A percentile compares a stretch with the other conserved stretches of the same genome.
Evolutionary conservation across 2,888 invertebrate species (phyloP).

Genomic region (Torymus aiolomorphi): DNA sequence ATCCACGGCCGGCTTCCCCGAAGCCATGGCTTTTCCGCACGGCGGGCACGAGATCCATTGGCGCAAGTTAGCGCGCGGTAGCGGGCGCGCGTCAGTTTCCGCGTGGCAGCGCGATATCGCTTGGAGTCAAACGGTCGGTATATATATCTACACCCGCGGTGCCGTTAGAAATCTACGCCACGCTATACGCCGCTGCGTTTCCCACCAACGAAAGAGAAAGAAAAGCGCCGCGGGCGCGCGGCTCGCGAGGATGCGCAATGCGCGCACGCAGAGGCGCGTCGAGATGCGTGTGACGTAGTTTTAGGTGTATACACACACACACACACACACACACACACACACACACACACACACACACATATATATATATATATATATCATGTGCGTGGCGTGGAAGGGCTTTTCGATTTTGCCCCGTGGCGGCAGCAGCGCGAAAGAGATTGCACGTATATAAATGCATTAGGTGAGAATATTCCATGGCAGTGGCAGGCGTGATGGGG

Average conservation of each 20-base stretch:
- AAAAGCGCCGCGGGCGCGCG: constrained; percentile 15
- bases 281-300: too few relatives aligned
- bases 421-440: too few relatives aligned
- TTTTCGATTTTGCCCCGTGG: too few relatives aligned
- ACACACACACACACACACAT: too few relatives aligned
- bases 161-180: constrained; percentile 48
- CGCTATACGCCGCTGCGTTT: constrained; percentile 26
- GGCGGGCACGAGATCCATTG: not conserved
- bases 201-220: constrained; percentile 29
- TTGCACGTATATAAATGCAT: too few relatives aligned
- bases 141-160: constrained; percentile 1
- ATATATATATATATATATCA: too few relatives aligned
- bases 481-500: too few relatives aligned
- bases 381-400: too few relatives aligned
- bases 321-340: too few relatives aligned
- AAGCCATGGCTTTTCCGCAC: not conserved
- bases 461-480: too few relatives aligned
- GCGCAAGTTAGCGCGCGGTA: not conserved
- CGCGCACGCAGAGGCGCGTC: too few relatives aligned
- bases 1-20: not conserved
- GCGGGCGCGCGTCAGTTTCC: constrained; percentile 9
- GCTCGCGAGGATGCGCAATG: constrained; percentile 3
- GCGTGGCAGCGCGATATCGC: constrained; percentile 3
- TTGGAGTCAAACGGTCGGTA: constrained; percentile 41
- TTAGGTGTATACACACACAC: too few relatives aligned